Conservation (phyloP, 2,888 invertebrate species). For the Apeira syringaria region DNA sequence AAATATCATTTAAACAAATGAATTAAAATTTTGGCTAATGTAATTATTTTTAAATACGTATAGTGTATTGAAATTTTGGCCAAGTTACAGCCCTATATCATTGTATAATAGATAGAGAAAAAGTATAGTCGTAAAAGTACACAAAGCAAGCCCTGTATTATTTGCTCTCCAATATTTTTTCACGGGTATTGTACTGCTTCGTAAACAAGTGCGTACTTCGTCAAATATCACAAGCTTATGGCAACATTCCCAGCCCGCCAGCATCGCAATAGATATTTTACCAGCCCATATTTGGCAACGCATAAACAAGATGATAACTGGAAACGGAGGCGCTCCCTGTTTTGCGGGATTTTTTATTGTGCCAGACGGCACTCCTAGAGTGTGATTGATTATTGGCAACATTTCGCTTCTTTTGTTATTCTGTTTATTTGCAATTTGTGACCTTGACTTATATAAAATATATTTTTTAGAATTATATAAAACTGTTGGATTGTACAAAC, state of each 20-base stretch:
- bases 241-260: conserved; percentile 28
- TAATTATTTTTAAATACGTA: too few relatives aligned
- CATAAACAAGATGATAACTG: conserved; percentile 50
- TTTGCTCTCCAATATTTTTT: background rate
- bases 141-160: background rate
- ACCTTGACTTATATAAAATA: conserved; percentile 21
- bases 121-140: too few relatives aligned
- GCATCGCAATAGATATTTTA: conserved; percentile 42
- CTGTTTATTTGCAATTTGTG: conserved; percentile 20
- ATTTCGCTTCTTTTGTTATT: conserved; percentile 34
- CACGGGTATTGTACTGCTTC: background rate
- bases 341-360: conserved; percentile 39
- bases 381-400: conserved; percentile 39
- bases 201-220: conserved; percentile 9
- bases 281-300: conserved; percentile 44
- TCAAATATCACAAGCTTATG: conserved; percentile 20
- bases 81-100: too few relatives aligned
- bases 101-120: too few relatives aligned
- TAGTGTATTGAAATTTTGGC: too few relatives aligned
- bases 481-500: too few relatives aligned
- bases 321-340: conserved; percentile 36
- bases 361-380: conserved; percentile 32
- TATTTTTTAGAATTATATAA: too few relatives aligned
- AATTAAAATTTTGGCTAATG: too few relatives aligned
- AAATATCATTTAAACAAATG: too few relatives aligned